Percentiles rank a stretch among this genome's conserved stretches.
These are phyloP conservation scores for Ormyrus thymus DNA, from an alignment of 2,888 invertebrate genomes.

Conservation along the genomic window DNA sequence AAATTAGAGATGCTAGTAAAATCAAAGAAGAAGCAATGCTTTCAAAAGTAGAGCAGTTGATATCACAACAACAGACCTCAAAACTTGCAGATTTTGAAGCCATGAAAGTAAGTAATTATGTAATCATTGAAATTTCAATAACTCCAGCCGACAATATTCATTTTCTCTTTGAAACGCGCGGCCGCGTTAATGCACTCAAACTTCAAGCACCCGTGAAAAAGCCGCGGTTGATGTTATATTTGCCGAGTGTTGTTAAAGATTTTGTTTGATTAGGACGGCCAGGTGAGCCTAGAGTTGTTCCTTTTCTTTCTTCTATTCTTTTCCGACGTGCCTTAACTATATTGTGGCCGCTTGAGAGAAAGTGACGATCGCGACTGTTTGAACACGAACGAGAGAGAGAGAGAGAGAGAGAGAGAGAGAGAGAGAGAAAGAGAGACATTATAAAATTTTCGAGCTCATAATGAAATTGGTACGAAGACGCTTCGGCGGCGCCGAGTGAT, in stretches of 20 bases:
- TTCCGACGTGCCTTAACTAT: background rate
- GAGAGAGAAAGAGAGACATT: slow-evolving; percentile 5
- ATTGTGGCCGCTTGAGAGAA: background rate
- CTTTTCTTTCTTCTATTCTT: background rate
- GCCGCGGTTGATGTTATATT: background rate
- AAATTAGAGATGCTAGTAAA: slow-evolving; percentile 72
- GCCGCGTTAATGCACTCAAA: too few species aligned
- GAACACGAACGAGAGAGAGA: background rate
- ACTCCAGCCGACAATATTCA: too few species aligned
- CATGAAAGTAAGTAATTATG: slow-evolving; percentile 64
- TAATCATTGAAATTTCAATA: too few species aligned
- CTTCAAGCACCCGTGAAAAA: background rate
- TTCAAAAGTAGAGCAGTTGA: slow-evolving; percentile 67
- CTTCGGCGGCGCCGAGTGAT: slow-evolving; percentile 11
- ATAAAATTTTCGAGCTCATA: slow-evolving; percentile 25
- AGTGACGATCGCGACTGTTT: slow-evolving; percentile 1
- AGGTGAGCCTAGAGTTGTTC: slow-evolving; percentile 64
- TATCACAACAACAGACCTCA: slow-evolving; percentile 66
- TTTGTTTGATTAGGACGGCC: slow-evolving; percentile 74
- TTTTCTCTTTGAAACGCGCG: too few species aligned
- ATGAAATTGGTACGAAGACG: slow-evolving; percentile 45
- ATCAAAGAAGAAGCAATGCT: slow-evolving; percentile 70
- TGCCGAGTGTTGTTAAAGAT: slow-evolving; percentile 48
- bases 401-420: slow-evolving; percentile 4
- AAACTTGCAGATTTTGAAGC: slow-evolving; percentile 65